Percentiles rank a stretch among this genome's conserved stretches.
These are phyloP conservation scores for Netelia melanura DNA, from an alignment of 2,888 invertebrate species.

Conservation along the genomic window DNA sequence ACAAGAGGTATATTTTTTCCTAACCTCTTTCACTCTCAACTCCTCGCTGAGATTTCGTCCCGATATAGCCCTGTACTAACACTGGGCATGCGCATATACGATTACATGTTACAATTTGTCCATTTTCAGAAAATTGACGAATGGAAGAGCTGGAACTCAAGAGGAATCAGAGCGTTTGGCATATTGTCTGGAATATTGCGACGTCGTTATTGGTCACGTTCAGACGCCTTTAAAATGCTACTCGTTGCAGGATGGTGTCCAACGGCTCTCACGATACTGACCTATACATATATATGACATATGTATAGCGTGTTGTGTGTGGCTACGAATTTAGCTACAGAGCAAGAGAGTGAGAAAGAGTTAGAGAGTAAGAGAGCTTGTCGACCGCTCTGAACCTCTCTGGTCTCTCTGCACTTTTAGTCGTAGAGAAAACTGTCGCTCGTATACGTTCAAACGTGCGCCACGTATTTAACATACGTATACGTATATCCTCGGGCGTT, in stretches of 20 bases:
- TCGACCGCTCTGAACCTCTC: neutral
- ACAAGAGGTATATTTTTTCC: conserved; percentile 26
- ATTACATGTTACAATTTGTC: neutral
- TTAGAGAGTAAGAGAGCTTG: neutral
- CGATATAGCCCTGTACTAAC: conserved; percentile 26
- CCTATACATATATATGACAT: neutral
- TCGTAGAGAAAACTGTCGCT: neutral
- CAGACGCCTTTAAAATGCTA: neutral
- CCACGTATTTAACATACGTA: neutral
- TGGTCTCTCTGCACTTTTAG: neutral
- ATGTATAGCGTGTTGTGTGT: neutral
- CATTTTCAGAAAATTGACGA: neutral
- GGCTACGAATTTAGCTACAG: neutral
- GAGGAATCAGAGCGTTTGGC: neutral
- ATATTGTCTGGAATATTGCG: neutral
- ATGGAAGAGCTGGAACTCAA: neutral
- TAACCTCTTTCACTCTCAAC: conserved; percentile 7
- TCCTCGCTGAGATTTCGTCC: conserved; percentile 14
- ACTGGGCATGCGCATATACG: neutral
- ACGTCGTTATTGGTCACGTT: neutral
- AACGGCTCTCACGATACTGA: neutral
- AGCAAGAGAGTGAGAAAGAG: neutral
- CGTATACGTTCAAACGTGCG: neutral
- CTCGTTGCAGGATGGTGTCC: neutral
- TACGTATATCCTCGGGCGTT: neutral